Evolutionary conservation across 2,113 vertebrate species (phyloP).

Genomic region (Porphyrio hochstetteri): DNA sequence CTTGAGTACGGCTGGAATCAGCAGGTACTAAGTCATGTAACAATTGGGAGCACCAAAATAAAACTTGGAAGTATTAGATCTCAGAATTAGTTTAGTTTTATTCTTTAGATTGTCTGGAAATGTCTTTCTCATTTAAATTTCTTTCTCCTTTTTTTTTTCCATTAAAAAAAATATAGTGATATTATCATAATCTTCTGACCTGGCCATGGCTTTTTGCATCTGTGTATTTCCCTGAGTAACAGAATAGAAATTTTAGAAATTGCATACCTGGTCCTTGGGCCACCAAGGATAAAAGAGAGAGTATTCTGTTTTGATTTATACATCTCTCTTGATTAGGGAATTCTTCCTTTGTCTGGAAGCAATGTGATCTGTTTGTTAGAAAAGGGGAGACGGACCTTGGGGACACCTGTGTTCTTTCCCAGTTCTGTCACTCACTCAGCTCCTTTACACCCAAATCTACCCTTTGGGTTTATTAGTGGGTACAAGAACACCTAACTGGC

Average conservation of each 20-base stretch:
- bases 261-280: neutral
- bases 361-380: constrained; percentile 1
- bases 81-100: neutral
- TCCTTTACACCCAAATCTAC: neutral
- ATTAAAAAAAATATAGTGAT: neutral
- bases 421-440: neutral
- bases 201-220: neutral
- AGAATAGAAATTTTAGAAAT: neutral
- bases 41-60: neutral
- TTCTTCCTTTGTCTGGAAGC: constrained; percentile 35
- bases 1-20: neutral
- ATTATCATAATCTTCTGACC: neutral
- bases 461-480: constrained; percentile 3
- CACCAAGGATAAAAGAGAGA: neutral
- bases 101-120: neutral
- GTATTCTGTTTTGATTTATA: constrained; percentile 23
- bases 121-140: neutral
- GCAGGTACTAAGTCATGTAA: constrained; percentile 6
- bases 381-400: neutral
- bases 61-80: neutral
- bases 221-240: neutral
- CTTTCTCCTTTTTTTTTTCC: neutral
- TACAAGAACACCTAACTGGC: neutral
- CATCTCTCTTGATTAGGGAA: neutral
- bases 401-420: neutral